Evolutionary conservation across 2,113 vertebrate species (phyloP).

Genomic region (Ctenodactylus gundi): DNA sequence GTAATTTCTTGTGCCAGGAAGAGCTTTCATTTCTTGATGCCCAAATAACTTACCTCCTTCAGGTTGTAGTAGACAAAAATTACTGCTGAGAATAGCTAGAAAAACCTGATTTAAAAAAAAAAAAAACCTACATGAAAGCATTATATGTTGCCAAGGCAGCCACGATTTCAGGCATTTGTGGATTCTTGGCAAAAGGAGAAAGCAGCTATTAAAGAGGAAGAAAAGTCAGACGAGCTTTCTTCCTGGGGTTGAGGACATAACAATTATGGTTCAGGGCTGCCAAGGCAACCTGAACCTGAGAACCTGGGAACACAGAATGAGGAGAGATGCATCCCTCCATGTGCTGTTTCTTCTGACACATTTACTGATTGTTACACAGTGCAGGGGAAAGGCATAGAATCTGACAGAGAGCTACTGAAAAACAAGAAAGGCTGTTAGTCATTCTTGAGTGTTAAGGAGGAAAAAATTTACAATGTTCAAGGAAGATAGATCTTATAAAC

Average conservation of each 20-base stretch:
- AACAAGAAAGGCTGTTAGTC: not conserved
- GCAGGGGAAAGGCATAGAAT: not conserved
- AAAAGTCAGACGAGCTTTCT: slow-evolving; percentile 49
- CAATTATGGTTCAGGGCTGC: slow-evolving; percentile 9
- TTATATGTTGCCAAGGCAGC: slow-evolving; percentile 59
- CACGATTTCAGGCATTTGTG: slow-evolving; percentile 48
- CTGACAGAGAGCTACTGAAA: slow-evolving; percentile 24
- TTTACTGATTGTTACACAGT: slow-evolving; percentile 16
- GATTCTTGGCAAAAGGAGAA: slow-evolving; percentile 56
- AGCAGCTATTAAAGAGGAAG: slow-evolving; percentile 53
- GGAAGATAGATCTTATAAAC: not conserved
- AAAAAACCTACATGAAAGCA: slow-evolving; percentile 16
- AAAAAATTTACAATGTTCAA: slow-evolving; percentile 1
- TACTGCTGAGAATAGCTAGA: slow-evolving; percentile 61
- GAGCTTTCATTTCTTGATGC: not conserved
- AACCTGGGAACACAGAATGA: slow-evolving; percentile 20
- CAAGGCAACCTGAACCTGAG: slow-evolving; percentile 39
- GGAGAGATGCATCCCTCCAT: not conserved
- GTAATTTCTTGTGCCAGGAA: not conserved
- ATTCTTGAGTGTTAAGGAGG: not conserved
- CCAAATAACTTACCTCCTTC: not conserved
- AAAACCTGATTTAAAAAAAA: slow-evolving; percentile 37
- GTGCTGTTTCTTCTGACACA: not conserved
- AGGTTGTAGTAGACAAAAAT: slow-evolving; percentile 44
- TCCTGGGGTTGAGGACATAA: not conserved